Evolutionary conservation across 2,888 invertebrate species (phyloP).

Genomic region (Orthosia gothica): DNA sequence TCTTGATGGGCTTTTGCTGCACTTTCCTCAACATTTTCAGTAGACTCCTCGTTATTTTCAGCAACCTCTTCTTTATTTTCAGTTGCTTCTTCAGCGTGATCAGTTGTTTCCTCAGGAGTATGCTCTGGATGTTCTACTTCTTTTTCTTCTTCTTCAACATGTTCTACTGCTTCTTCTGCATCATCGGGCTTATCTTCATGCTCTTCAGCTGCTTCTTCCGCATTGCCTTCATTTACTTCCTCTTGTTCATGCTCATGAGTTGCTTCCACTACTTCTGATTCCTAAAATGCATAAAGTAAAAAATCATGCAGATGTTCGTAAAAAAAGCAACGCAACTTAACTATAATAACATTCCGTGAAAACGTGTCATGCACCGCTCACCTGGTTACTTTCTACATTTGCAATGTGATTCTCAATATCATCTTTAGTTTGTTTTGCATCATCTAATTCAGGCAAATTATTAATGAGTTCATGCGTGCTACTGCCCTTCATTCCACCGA

Average conservation of each 20-base stretch:
- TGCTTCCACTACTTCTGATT: constrained; percentile 72
- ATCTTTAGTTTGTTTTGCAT: constrained; percentile 71
- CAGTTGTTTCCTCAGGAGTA: constrained; percentile 11
- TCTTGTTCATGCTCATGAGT: constrained; percentile 51
- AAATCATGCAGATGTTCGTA: constrained; percentile 86
- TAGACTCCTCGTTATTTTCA: neutral
- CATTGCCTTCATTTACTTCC: constrained; percentile 37
- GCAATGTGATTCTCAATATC: constrained; percentile 64
- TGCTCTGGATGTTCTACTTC: constrained; percentile 10
- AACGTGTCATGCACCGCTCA: constrained; percentile 81
- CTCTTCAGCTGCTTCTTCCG: constrained; percentile 61
- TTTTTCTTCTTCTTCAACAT: constrained; percentile 51
- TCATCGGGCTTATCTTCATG: constrained; percentile 36
- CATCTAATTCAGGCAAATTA: constrained; percentile 86
- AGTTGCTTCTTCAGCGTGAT: constrained; percentile 40
- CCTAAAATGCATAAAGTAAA: constrained; percentile 87
- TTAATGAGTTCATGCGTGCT: constrained; percentile 88
- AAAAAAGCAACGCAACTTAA: constrained; percentile 88
- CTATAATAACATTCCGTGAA: constrained; percentile 76
- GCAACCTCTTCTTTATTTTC: constrained; percentile 55
- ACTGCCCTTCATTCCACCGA: constrained; percentile 84
- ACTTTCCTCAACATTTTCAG: constrained; percentile 37
- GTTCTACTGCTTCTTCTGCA: constrained; percentile 49
- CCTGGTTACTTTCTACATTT: constrained; percentile 78
- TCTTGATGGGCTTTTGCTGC: constrained; percentile 39